A percentile compares a stretch with the other conserved stretches of the same genome.
Conservation (phyloP, 2,888 invertebrate genomes). For the Drosophila macrothrix region DNA sequence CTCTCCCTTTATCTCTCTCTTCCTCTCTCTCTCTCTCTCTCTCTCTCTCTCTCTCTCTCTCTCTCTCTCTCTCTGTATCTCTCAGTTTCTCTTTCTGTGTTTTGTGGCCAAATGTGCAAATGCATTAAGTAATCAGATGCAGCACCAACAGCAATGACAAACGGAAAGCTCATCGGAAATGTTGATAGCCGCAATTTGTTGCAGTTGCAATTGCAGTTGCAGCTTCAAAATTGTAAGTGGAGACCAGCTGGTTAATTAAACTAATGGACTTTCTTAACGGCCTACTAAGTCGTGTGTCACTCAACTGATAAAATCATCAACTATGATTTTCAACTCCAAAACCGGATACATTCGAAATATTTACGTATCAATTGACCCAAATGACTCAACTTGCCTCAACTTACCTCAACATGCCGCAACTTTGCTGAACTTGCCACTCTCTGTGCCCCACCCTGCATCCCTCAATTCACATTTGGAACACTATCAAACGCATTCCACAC, state of each 20-base stretch:
- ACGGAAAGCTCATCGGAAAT: conserved; percentile 49
- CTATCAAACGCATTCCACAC: conserved; percentile 62
- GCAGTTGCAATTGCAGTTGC: conserved; percentile 49
- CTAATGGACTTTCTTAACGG: conserved; percentile 67
- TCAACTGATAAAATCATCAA: conserved; percentile 30
- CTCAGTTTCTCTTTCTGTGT: conserved; percentile 21
- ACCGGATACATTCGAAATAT: conserved; percentile 12
- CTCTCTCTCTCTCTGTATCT: neutral
- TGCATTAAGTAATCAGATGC: conserved; percentile 76
- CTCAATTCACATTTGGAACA: conserved; percentile 28
- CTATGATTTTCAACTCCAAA: conserved; percentile 6
- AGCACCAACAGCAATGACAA: conserved; percentile 45
- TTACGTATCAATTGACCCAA: conserved; percentile 30
- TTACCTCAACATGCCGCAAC: conserved; percentile 45
- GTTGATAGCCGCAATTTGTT: conserved; percentile 71
- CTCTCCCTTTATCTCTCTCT: neutral
- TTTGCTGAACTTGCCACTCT: neutral
- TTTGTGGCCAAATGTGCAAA: conserved; percentile 59
- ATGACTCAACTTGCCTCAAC: conserved; percentile 55
- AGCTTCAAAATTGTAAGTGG: neutral
- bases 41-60: neutral
- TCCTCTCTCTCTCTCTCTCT: neutral
- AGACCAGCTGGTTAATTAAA: conserved; percentile 63
- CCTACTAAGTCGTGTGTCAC: conserved; percentile 21
- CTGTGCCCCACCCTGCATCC: neutral